Conservation (phyloP, 2,888 invertebrate species). For the Phrixothrix hirtus region DNA sequence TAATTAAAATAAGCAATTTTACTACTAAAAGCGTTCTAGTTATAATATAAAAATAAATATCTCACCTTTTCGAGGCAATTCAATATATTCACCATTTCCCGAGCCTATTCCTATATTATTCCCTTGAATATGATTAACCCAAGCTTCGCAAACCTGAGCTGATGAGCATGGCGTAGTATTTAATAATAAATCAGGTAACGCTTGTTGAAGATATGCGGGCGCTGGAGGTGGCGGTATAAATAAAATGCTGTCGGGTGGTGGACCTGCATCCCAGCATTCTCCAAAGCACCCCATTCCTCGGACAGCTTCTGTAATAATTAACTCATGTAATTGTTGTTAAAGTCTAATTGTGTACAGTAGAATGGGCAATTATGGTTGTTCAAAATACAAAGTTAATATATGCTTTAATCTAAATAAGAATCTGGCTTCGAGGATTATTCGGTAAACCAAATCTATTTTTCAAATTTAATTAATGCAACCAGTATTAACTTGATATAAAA, state of each 20-base stretch:
- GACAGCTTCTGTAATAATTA: not conserved
- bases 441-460: too few species aligned
- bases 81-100: conserved; percentile 67
- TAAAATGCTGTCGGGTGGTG: conserved; percentile 81
- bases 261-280: conserved; percentile 66
- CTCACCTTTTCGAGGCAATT: conserved; percentile 76
- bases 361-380: too few species aligned
- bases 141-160: conserved; percentile 65
- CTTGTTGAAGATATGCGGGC: conserved; percentile 70
- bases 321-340: too few species aligned
- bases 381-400: too few species aligned
- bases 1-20: too few species aligned
- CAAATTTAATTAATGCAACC: too few species aligned
- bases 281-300: conserved; percentile 61
- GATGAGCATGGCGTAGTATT: conserved; percentile 70
- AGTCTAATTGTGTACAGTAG: too few species aligned
- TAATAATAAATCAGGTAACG: conserved; percentile 50
- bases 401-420: too few species aligned
- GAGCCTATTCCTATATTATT: conserved; percentile 47
- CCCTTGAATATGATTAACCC: conserved; percentile 44
- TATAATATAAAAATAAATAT: too few species aligned
- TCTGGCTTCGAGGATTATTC: too few species aligned
- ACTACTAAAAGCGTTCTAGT: too few species aligned
- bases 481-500: too few species aligned
- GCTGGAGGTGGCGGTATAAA: conserved; percentile 85